Evolutionary conservation across 2,888 invertebrate species (phyloP), one percentile per base, ranked within the genome.

Genomic region (Tridacna crocea): DNA sequence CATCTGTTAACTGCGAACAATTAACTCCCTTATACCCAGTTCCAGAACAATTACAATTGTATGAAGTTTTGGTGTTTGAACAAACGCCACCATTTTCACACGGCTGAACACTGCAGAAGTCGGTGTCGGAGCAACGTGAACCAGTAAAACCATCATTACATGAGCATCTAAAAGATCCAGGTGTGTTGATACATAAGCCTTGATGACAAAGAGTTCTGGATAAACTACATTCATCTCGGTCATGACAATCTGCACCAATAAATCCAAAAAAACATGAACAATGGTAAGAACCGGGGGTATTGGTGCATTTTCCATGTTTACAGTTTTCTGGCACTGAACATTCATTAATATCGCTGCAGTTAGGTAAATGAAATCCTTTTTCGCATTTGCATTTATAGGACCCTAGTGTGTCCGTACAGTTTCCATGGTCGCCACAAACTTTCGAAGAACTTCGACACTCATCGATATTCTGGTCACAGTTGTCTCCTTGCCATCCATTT

Each of bases 401-500:
- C 24, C 83, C 83, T n/a, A 60, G 72, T 1, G 51, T 46, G 47
- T 83, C 80, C 2, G 47, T 72, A 60, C 83, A 83, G 11, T 47
- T 65, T 17, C 83, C 83, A 70, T 83, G 66, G 12, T 72, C 47
- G 24, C 83, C 80, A 27, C 75, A 48, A 4, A 36, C 17, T 19
- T 72, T 36, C 19, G 46, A 47, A 0, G 66, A 26, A 24, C 60
- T 68, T 65, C 4, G 26, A 24, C 77, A 77, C 24, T 77, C 77
- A 72, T 77, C 47, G 12, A 58, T 70, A 61, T 77, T 70, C 12
- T 60, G 11, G 13, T 81, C 79, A 75, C 87, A 87, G 47, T 83
- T 70, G 0, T 48, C n/a, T 15, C 87, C 87, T 3, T 74, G 75
- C 87, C 87, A 87, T 2, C 84, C 85, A 36, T 46, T 27, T 26